Percentiles rank a stretch among this genome's conserved stretches.
Conservation (phyloP, 2,888 invertebrate genomes). For the Caenorhabditis angaria region DNA sequence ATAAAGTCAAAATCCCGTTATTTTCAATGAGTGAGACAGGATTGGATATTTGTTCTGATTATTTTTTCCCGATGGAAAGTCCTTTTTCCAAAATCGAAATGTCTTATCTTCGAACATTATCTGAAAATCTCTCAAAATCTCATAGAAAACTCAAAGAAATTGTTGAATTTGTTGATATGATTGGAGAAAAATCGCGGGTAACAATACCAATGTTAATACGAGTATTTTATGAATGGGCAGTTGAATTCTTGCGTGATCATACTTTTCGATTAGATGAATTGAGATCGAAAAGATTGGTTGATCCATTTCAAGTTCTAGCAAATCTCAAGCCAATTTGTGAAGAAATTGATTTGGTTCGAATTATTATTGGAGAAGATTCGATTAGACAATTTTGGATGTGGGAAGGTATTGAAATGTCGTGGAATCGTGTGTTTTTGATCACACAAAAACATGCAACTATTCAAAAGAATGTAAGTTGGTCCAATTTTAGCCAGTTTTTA, state of each 20-base stretch:
- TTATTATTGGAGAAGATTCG: conserved; percentile 27
- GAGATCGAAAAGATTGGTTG: conserved; percentile 18
- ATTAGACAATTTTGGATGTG: conserved; percentile 30
- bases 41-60: conserved; percentile 27
- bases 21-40: conserved; percentile 21
- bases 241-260: conserved; percentile 36
- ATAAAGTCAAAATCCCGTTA: conserved; percentile 24
- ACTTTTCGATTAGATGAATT: conserved; percentile 20
- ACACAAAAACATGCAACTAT: conserved; percentile 21
- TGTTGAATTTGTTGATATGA: conserved; percentile 27
- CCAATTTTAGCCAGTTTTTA: too few species aligned
- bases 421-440: conserved; percentile 35
- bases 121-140: conserved; percentile 22
- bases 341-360: conserved; percentile 31
- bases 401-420: conserved; percentile 35
- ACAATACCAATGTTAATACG: conserved; percentile 30
- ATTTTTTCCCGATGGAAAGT: conserved; percentile 27
- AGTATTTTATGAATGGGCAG: conserved; percentile 10
- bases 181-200: conserved; percentile 24
- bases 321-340: conserved; percentile 13
- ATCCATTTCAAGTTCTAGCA: conserved; percentile 28
- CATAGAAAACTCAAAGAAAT: conserved; percentile 25
- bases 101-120: conserved; percentile 29
- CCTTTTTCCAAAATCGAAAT: conserved; percentile 24
- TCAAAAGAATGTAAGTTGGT: conserved; percentile 11